These are phyloP conservation scores for Macrotrachela quadricornifera DNA, from an alignment of 1,140 invertebrate species.

Conservation along the genomic window DNA sequence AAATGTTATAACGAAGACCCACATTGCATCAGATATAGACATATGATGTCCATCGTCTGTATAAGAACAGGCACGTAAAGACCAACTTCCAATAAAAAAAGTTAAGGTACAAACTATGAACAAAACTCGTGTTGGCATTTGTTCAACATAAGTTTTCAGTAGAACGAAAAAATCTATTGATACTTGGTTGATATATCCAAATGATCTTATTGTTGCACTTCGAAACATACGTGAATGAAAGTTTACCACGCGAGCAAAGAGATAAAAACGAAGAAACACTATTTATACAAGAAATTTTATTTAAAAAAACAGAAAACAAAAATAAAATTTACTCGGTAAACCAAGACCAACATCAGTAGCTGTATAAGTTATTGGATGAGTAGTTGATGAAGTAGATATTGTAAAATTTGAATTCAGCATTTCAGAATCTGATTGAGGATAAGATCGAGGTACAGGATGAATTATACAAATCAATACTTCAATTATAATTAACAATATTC, in stretches of 20 bases:
- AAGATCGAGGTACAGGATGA: conserved; percentile 85
- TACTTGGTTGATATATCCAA: conserved; percentile 90
- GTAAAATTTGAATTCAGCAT: too few species aligned
- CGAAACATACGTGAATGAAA: conserved; percentile 96
- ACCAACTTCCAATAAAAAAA: conserved; percentile 96
- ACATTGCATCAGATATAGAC: too few species aligned
- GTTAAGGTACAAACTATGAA: conserved; percentile 81
- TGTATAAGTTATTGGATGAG: neutral
- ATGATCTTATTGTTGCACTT: conserved; percentile 64
- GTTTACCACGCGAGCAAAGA: conserved; percentile 96
- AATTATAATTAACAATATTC: conserved; percentile 68
- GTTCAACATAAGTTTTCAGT: conserved; percentile 97
- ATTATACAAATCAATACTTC: conserved; percentile 67
- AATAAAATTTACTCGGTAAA: conserved; percentile 39
- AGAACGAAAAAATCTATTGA: conserved; percentile 99
- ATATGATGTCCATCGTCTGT: too few species aligned
- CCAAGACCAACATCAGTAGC: conserved; percentile 39
- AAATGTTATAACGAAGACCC: too few species aligned
- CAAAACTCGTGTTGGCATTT: conserved; percentile 90
- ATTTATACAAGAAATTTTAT: too few species aligned
- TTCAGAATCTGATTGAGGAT: conserved; percentile 47
- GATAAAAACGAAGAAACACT: conserved; percentile 94
- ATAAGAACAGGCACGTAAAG: conserved; percentile 73
- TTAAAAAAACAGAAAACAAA: too few species aligned
- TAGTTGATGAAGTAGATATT: too few species aligned